phyloP scores from a whole-genome alignment of 92 coral and sea anemone genomes.

The Desmophyllum pertusum region DNA sequence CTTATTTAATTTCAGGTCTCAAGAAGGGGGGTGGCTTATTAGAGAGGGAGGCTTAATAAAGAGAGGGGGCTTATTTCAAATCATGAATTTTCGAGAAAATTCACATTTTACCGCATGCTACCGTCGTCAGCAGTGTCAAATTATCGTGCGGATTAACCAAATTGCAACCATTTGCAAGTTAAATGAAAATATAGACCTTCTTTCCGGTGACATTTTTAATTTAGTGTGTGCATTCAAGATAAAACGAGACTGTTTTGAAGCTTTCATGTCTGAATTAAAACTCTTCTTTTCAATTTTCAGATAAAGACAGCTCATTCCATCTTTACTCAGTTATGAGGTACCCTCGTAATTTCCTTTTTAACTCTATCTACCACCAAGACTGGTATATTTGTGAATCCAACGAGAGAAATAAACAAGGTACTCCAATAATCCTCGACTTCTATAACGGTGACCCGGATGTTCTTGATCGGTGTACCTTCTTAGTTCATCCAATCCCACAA shows the following conservation, averaged over 20 bases:
- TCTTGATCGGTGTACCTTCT: constrained; percentile 49
- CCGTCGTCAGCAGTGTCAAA: too few species aligned
- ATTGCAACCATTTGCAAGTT: too few species aligned
- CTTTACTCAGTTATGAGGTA: constrained; percentile 57
- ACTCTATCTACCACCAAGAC: constrained; percentile 56
- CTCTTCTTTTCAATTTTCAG: constrained; percentile 11
- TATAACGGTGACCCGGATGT: constrained; percentile 34
- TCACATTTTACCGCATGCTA: too few species aligned
- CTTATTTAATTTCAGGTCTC: too few species aligned
- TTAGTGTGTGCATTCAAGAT: neutral
- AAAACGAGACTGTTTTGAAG: neutral
- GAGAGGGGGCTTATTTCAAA: too few species aligned
- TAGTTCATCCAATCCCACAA: neutral
- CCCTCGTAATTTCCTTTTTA: constrained; percentile 49
- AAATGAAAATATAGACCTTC: too few species aligned
- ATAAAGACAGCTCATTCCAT: constrained; percentile 66
- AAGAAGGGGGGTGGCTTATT: too few species aligned
- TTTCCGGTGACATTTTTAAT: too few species aligned
- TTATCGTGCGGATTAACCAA: too few species aligned
- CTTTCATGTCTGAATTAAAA: neutral
- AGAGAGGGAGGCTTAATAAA: too few species aligned
- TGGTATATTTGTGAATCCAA: constrained; percentile 61
- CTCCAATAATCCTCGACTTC: constrained; percentile 46
- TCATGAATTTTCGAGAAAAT: too few species aligned
- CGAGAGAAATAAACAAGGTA: neutral